Conservation (phyloP, 2,113 vertebrate species). For the Nothoprocta perdicaria region DNA sequence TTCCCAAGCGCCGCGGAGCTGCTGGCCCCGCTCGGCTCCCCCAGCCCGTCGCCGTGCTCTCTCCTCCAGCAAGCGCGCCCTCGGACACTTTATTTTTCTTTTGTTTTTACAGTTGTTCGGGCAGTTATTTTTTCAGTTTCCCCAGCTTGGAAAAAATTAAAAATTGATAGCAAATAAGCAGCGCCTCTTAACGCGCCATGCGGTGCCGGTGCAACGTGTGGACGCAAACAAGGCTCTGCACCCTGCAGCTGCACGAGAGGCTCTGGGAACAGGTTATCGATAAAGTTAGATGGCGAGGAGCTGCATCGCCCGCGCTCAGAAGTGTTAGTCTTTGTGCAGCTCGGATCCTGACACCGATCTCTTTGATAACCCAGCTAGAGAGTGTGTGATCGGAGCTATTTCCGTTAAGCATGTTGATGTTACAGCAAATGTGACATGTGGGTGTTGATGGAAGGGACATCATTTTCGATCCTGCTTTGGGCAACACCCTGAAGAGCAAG, state of each 20-base stretch:
- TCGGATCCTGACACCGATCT: constrained; percentile 36
- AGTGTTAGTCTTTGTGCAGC: constrained; percentile 60
- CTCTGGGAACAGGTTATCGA: not conserved
- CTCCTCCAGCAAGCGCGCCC: not conserved
- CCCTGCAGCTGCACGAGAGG: not conserved
- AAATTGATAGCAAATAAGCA: constrained; percentile 31
- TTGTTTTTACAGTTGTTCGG: not conserved
- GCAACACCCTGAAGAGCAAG: constrained; percentile 17
- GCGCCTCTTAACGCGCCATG: not conserved
- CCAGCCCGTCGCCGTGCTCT: not conserved
- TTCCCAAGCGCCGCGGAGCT: not conserved
- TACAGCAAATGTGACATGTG: constrained; percentile 52
- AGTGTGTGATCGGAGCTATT: not conserved
- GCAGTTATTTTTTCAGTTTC: constrained; percentile 14
- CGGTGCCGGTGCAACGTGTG: not conserved
- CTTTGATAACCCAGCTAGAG: constrained; percentile 34
- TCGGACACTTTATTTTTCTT: not conserved
- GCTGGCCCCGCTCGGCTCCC: not conserved
- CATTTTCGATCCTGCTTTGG: constrained; percentile 56
- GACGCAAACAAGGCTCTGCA: not conserved
- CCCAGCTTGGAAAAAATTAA: constrained; percentile 56
- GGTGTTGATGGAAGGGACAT: constrained; percentile 60
- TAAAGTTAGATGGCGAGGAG: not conserved
- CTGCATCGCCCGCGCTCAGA: rapidly evolving
- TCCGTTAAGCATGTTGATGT: constrained; percentile 50